Evolutionary conservation across 1,140 invertebrate species (phyloP), one percentile per base, ranked within the genome.

Genomic region (Sesamia nonagrioides): DNA sequence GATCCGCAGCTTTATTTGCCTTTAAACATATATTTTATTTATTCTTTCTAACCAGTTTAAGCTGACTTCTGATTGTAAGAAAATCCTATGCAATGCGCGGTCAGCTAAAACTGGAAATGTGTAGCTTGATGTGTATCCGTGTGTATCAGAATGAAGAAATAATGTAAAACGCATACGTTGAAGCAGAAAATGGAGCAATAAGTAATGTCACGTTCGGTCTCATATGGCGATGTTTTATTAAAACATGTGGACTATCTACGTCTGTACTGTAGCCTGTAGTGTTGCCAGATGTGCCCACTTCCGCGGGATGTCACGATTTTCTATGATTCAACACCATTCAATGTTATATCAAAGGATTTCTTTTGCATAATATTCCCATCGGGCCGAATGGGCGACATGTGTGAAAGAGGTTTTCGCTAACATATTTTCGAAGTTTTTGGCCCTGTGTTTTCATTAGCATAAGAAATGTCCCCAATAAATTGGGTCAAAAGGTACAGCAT

Each of bases 151-250:
- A 21, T 9, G 42, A 48, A 40, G 61, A 75, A 35, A 40, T 61
- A 60, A 60, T 75, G 40, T 18, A 61, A 61, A 58, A 61, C 48
- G 54, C 45, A 48, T 75, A 58, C 48, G 35, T 60, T 61, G 13
- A 75, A 37, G 21, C 40, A 61, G 18, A 75, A 48, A 61, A 48
- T 42, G 61, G 56, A 48, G 42, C 40, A 42, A 60, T 52, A 74
- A 74, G 54, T 74, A 74, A 50, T 72, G 21, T 73, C 35, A 45
- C 13, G 42, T 74, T 60, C 54, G 17, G 56, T 8, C 72, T 75
- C 72, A 75, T 58, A 61, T 75, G 72, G 72, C 37, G 61, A 5
- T 75, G 72, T 60, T 75, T 75, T 75, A 75, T 61, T 75, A 61
- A 73, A 75, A 75, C 56, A 75, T 75, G 56, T 48, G 72, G 56